Percentiles rank a stretch among this genome's conserved stretches.
phyloP scores from a whole-genome alignment of 2,888 invertebrate genomes.

The Spilarctia lutea region DNA sequence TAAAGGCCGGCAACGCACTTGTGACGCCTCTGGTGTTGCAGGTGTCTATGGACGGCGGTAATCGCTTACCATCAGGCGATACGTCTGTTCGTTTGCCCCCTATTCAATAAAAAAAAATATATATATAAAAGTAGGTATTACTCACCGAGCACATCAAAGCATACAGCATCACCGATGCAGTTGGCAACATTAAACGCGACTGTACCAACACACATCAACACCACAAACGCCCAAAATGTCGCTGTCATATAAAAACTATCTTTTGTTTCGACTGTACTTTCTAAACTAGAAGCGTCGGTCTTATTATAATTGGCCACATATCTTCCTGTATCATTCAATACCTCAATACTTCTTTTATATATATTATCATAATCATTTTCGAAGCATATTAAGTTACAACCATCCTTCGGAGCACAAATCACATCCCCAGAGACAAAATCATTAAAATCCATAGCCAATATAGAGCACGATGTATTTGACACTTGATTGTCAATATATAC shows the following conservation, averaged over 20 bases:
- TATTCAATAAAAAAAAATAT: too few relatives aligned
- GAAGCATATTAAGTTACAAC: conserved; percentile 73
- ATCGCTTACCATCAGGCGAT: too few relatives aligned
- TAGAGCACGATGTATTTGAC: conserved; percentile 67
- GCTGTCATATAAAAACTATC: conserved; percentile 85
- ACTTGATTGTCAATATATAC: conserved; percentile 66
- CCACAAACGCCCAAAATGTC: conserved; percentile 91
- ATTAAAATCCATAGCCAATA: conserved; percentile 69
- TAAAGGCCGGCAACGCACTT: too few relatives aligned
- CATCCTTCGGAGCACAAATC: conserved; percentile 64
- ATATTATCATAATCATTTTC: conserved; percentile 61
- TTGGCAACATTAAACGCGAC: conserved; percentile 94
- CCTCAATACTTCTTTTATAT: conserved; percentile 32
- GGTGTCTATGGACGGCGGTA: too few relatives aligned
- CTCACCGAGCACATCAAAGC: conserved; percentile 94
- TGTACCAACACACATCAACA: conserved; percentile 90
- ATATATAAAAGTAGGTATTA: conserved; percentile 20
- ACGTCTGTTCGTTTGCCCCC: too few relatives aligned
- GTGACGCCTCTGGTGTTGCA: too few relatives aligned
- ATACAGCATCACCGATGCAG: conserved; percentile 95
- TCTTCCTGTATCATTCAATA: conserved; percentile 19
- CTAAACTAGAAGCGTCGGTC: conserved; percentile 37
- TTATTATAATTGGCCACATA: conserved; percentile 26
- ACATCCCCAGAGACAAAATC: conserved; percentile 62
- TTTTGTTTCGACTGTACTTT: conserved; percentile 29